Evolutionary conservation across 2,888 invertebrate genomes (phyloP).

Genomic region (Sesia apiformis): DNA sequence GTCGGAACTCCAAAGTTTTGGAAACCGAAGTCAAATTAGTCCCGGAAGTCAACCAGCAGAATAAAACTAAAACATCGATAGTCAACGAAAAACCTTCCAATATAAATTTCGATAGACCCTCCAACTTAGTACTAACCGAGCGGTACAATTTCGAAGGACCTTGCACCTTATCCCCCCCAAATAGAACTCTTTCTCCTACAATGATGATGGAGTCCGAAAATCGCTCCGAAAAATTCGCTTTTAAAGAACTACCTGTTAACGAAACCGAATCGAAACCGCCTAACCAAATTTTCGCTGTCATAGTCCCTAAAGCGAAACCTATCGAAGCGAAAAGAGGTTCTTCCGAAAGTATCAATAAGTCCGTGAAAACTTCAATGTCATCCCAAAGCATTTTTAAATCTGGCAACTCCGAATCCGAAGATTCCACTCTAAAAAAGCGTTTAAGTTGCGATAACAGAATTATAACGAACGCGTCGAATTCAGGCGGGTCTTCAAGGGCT

Average conservation of each 20-base stretch:
- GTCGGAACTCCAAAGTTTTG: conserved; percentile 34
- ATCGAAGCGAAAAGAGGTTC: conserved; percentile 37
- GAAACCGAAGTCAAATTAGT: conserved; percentile 76
- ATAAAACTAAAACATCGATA: conserved; percentile 37
- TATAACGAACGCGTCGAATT: conserved; percentile 27
- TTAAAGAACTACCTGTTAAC: conserved; percentile 49
- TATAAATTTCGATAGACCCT: conserved; percentile 37
- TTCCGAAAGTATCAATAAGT: conserved; percentile 46
- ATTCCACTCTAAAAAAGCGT: conserved; percentile 58
- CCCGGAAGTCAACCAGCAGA: conserved; percentile 27
- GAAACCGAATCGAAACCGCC: conserved; percentile 31
- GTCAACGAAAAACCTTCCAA: conserved; percentile 47
- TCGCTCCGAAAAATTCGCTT: conserved; percentile 42
- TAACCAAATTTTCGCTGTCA: conserved; percentile 63
- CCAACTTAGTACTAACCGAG: conserved; percentile 41
- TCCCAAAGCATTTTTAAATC: conserved; percentile 53
- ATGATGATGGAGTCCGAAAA: conserved; percentile 55
- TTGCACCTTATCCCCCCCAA: conserved; percentile 60
- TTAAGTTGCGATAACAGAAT: conserved; percentile 64
- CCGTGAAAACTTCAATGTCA: conserved; percentile 43
- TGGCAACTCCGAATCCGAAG: conserved; percentile 55
- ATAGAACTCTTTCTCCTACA: conserved; percentile 57
- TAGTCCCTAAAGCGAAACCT: conserved; percentile 58
- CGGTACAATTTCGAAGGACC: conserved; percentile 49
- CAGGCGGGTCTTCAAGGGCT: conserved; percentile 51